These are phyloP conservation scores for Stegostoma tigrinum DNA, from an alignment of 2,113 vertebrate species.

Conservation along the genomic window DNA sequence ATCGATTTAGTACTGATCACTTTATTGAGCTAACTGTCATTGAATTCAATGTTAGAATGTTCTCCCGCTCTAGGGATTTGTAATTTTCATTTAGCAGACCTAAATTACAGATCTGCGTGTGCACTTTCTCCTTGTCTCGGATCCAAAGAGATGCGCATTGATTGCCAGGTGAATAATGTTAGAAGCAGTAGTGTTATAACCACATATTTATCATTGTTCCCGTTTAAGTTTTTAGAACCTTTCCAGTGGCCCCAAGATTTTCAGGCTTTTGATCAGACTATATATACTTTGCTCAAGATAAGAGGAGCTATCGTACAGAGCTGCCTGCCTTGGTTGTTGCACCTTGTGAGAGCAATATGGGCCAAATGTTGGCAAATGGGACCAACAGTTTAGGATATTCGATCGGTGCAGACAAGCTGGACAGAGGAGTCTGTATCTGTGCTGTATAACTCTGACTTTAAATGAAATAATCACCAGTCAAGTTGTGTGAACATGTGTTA, in stretches of 20 bases:
- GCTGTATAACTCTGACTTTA: too few species aligned
- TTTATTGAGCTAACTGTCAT: neutral
- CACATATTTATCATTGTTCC: neutral
- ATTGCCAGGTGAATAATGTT: neutral
- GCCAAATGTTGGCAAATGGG: too few species aligned
- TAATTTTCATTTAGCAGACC: neutral
- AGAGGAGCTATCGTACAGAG: neutral
- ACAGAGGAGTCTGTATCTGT: too few species aligned
- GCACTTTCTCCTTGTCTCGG: neutral
- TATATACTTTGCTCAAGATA: neutral
- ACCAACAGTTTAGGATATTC: too few species aligned
- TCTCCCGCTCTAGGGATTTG: neutral
- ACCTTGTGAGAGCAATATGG: neutral
- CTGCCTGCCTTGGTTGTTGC: neutral
- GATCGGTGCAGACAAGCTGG: too few species aligned
- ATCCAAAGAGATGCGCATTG: neutral
- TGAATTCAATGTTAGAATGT: neutral
- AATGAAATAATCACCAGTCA: neutral
- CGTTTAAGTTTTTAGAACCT: neutral
- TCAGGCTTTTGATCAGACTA: neutral
- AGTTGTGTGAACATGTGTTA: neutral
- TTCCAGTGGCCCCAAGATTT: neutral
- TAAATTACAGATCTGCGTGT: neutral
- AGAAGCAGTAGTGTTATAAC: neutral
- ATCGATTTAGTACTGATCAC: neutral